These are phyloP conservation scores for Lytechinus variegatus DNA, from an alignment of 35 echinoderm and acorn worm genomes.

Conservation along the genomic window DNA sequence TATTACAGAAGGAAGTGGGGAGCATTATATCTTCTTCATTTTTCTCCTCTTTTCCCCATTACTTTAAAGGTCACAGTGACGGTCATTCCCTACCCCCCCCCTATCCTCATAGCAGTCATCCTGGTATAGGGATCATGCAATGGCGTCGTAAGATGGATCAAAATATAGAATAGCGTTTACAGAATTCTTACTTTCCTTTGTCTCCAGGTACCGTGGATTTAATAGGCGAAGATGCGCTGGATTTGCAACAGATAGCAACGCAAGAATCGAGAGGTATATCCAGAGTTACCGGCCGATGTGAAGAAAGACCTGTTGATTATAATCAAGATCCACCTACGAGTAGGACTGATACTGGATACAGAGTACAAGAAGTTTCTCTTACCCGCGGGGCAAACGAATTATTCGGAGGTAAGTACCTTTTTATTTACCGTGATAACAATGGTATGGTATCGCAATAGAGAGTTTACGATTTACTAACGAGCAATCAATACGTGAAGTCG, in stretches of 20 bases:
- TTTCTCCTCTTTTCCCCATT: neutral
- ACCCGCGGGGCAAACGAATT: neutral
- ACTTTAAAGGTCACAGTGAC: too few species aligned
- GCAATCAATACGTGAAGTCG: too few species aligned
- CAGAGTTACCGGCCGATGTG: neutral
- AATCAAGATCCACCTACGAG: neutral
- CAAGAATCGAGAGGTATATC: neutral
- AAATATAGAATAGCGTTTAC: too few species aligned
- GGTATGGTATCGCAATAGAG: too few species aligned
- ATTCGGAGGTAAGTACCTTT: conserved; percentile 23
- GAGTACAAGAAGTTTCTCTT: neutral
- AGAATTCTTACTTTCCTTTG: neutral
- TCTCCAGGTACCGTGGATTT: neutral
- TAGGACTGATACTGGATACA: neutral
- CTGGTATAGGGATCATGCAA: too few species aligned
- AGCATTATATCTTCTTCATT: neutral
- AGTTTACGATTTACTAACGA: too few species aligned
- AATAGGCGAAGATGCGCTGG: neutral
- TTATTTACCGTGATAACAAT: too few species aligned
- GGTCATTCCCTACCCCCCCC: too few species aligned
- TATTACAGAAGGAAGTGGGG: too few species aligned
- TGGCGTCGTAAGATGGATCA: too few species aligned
- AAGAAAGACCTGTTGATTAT: neutral
- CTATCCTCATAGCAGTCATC: too few species aligned
- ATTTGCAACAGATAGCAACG: neutral